Evolutionary conservation across 2,888 invertebrate species (phyloP).

Genomic region (Athalia rosae): DNA sequence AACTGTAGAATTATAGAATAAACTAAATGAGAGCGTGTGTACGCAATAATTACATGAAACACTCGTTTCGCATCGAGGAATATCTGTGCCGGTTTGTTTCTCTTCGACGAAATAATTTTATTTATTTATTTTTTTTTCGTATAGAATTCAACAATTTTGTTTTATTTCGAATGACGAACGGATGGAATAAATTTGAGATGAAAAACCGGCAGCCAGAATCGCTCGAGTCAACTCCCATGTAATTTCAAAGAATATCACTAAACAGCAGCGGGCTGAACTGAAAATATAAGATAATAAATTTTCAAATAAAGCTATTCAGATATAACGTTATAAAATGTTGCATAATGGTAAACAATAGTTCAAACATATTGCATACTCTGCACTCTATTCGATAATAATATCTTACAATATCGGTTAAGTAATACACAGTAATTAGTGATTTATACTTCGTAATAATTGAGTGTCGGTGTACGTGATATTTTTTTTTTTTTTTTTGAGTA

Average conservation of each 20-base stretch:
- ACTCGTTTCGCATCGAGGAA: no score
- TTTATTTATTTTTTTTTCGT: no score
- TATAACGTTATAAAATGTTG: conserved; percentile 63
- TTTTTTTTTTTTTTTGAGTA: conserved; percentile 16
- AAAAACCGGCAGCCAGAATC: no score
- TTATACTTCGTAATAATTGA: conserved; percentile 21
- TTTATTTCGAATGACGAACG: no score
- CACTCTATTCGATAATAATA: background rate
- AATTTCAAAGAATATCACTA: conserved; percentile 7
- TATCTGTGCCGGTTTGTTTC: no score
- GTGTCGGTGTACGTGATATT: background rate
- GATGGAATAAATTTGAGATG: no score
- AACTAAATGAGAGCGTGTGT: conserved; percentile 22
- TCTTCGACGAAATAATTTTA: no score
- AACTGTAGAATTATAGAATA: conserved; percentile 11
- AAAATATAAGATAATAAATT: conserved; percentile 12
- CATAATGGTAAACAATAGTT: conserved; percentile 50
- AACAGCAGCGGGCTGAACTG: background rate
- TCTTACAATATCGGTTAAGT: conserved; percentile 14
- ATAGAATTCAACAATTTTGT: no score
- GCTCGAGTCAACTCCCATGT: conserved; percentile 14
- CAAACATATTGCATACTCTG: conserved; percentile 49
- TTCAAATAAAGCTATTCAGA: conserved; percentile 56
- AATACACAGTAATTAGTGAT: conserved; percentile 2
- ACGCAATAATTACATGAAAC: background rate